phyloP scores from a whole-genome alignment of 2,888 invertebrate species.

The Petrolisthes cinctipes region DNA sequence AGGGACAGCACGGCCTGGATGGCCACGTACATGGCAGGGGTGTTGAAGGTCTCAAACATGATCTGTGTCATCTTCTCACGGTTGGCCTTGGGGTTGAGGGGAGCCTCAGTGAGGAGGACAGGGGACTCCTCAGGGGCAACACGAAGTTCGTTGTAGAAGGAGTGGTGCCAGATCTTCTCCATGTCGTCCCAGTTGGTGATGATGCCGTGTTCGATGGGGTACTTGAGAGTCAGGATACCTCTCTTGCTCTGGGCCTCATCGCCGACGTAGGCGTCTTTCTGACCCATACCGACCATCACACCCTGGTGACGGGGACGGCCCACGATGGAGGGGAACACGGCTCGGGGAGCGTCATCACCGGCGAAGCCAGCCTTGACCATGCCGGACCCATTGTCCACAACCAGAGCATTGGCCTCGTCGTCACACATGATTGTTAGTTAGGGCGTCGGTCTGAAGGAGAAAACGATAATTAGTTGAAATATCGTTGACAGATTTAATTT shows the following conservation, averaged over 20 bases:
- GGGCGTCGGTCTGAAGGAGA: not conserved
- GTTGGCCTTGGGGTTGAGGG: slow-evolving; percentile 94
- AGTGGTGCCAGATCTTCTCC: slow-evolving; percentile 99
- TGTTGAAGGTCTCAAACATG: slow-evolving; percentile 91
- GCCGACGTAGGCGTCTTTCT: slow-evolving; percentile 65
- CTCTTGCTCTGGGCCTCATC: slow-evolving; percentile 73
- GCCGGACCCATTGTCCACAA: slow-evolving; percentile 63
- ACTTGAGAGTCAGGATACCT: slow-evolving; percentile 86
- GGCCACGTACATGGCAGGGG: slow-evolving; percentile 92
- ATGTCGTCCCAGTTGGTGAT: slow-evolving; percentile 97
- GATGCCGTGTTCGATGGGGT: slow-evolving; percentile 74
- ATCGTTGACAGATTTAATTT: no score
- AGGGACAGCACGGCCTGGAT: slow-evolving; percentile 83
- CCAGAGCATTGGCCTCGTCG: slow-evolving; percentile 61
- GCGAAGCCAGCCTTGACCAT: slow-evolving; percentile 62
- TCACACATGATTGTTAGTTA: slow-evolving; percentile 55
- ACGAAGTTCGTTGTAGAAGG: slow-evolving; percentile 84
- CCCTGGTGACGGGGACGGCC: slow-evolving; percentile 65
- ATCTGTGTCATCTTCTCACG: slow-evolving; percentile 90
- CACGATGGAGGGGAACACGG: slow-evolving; percentile 63
- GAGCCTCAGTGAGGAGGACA: slow-evolving; percentile 83
- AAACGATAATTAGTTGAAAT: no score
- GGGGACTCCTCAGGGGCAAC: slow-evolving; percentile 39
- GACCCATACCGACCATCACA: slow-evolving; percentile 66
- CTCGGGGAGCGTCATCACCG: slow-evolving; percentile 61